Evolutionary conservation across 2,888 invertebrate species (phyloP).

Genomic region (Drosophila nr. perissopoda): DNA sequence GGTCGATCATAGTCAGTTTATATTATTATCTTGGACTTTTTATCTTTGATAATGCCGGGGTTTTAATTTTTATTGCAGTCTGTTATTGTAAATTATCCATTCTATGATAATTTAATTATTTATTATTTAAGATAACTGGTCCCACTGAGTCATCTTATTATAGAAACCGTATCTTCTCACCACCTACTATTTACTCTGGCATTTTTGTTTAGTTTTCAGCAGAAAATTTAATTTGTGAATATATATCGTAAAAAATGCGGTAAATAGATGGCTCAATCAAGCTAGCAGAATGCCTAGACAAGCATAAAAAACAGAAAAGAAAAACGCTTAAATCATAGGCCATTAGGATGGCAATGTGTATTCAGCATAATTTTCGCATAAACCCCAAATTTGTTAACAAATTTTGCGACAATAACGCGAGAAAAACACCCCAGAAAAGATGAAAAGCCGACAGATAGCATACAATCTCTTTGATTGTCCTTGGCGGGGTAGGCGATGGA

Average conservation of each 20-base stretch:
- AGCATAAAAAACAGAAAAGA: constrained; percentile 6
- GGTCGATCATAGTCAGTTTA: background rate
- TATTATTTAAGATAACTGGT: background rate
- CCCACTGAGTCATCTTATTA: constrained; percentile 32
- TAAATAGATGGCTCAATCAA: constrained; percentile 62
- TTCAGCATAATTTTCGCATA: constrained; percentile 77
- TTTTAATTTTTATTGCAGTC: background rate
- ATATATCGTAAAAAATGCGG: constrained; percentile 40
- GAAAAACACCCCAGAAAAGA: constrained; percentile 16
- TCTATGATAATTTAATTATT: background rate
- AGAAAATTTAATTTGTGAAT: constrained; percentile 46
- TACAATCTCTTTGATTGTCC: constrained; percentile 60
- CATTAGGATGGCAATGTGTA: constrained; percentile 62
- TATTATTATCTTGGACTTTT: background rate
- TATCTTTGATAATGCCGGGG: background rate
- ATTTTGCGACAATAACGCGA: constrained; percentile 23
- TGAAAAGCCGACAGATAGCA: constrained; percentile 22
- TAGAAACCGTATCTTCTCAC: constrained; percentile 1
- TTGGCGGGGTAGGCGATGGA: constrained; percentile 5
- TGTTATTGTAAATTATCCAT: background rate
- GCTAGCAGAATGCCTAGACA: constrained; percentile 34
- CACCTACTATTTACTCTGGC: background rate
- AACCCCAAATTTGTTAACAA: constrained; percentile 65
- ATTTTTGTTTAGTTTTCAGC: background rate
- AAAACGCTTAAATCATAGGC: constrained; percentile 72